Evolutionary conservation across 2,888 invertebrate species (phyloP), one percentile per base, ranked within the genome.

Genomic region (Diogma glabrata): DNA sequence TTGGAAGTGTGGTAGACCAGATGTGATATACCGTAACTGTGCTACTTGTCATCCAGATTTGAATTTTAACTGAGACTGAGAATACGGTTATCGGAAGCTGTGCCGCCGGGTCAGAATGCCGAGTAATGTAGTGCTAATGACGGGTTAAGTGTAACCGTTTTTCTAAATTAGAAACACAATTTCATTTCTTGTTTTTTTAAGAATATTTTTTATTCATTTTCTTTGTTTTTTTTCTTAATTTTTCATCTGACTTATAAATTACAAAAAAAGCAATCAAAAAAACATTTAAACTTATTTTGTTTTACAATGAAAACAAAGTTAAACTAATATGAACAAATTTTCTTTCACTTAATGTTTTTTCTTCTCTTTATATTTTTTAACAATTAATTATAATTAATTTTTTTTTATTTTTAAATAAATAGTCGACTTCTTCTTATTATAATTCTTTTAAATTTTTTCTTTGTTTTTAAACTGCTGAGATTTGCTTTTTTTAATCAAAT

Each of bases 221-320:
- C 40, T 20, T 40, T 40, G 40, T 20, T 40, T 40, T 40, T 40
- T 40, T 45, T 45, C 23, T 45, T 43, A 43, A 43, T n/a, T 43
- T 43, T 22, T 43, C 43, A 38, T 38, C 20, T 45, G 23, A 24
- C 45, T 45, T 45, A 45, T 40, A 45, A 45, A 22, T 45, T 45
- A 45, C 45, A 45, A 45, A 40, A 23, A 45, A 45, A 45, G 45
- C 23, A 45, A 45, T 45, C 23, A 10, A 45, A 45, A 45, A 45
- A 45, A 45, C 45, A 45, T 45, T 45, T 20, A 45, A 45, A 24
- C 45, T 45, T 45, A 45, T 19, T 20, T 12, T 45, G 24, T 24
- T 43, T 43, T 9, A 14, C 23, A n/a, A 45, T 45, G 14, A 45
- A 45, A 40, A 40, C 40, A 20, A 20, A 40, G 40, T 40, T 20